Percentiles rank a stretch among this genome's conserved stretches.
These are phyloP conservation scores for Balanococcus diminutus DNA, from an alignment of 2,888 invertebrate genomes.

Conservation along the genomic window DNA sequence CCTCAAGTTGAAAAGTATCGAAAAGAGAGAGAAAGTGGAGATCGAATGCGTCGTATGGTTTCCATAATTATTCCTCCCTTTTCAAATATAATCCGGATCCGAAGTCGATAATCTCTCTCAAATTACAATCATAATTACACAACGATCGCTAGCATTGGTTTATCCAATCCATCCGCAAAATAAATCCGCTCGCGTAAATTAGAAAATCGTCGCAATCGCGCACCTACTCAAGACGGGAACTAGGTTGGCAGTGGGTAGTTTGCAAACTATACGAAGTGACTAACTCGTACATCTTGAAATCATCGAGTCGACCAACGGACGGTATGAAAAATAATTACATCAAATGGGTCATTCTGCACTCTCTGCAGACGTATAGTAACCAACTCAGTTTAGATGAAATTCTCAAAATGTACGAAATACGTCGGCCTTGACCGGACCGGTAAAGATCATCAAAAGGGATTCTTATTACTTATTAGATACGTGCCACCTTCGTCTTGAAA, in stretches of 20 bases:
- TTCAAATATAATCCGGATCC: too few species aligned
- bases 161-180: background rate
- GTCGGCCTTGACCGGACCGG: background rate
- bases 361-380: background rate
- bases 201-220: background rate
- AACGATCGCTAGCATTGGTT: too few species aligned
- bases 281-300: conserved; percentile 2
- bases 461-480: background rate
- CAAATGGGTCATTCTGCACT: conserved; percentile 14
- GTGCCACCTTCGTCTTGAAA: background rate
- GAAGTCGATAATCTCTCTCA: too few species aligned
- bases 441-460: background rate
- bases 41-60: background rate
- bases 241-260: conserved; percentile 34
- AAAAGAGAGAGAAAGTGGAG: background rate
- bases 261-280: background rate
- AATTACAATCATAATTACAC: too few species aligned
- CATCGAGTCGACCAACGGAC: background rate
- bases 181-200: background rate
- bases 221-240: conserved; percentile 21
- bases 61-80: background rate
- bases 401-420: background rate
- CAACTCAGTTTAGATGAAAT: background rate
- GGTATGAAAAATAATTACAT: background rate
- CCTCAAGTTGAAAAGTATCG: too few species aligned